Percentiles rank a stretch among this genome's conserved stretches.
Evolutionary conservation across 2,888 invertebrate genomes (phyloP).

Genomic region (Minunthozetes semirufus): DNA sequence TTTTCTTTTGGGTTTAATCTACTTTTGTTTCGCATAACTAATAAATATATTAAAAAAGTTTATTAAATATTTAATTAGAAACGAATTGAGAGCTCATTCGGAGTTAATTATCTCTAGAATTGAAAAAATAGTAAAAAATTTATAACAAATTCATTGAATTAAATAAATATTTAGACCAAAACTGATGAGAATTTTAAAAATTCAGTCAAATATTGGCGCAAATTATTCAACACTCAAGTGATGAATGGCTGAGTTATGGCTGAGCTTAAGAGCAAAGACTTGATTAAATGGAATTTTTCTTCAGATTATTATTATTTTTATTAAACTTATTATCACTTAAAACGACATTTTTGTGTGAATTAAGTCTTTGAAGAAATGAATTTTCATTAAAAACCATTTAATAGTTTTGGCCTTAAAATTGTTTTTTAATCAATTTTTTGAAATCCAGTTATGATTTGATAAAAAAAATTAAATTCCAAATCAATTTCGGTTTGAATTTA

Average conservation of each 20-base stretch:
- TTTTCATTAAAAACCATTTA: background rate
- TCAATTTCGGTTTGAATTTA: background rate
- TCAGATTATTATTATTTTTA: background rate
- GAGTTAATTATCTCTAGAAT: background rate
- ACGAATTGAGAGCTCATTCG: background rate
- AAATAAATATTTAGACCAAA: conserved; percentile 24
- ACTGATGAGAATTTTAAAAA: background rate
- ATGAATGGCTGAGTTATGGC: too few relatives aligned
- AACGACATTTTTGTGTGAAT: background rate
- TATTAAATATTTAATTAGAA: background rate
- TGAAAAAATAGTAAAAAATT: background rate
- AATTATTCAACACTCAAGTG: background rate
- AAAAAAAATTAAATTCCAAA: background rate
- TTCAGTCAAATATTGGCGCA: background rate
- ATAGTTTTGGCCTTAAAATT: conserved; percentile 12
- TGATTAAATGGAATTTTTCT: too few relatives aligned
- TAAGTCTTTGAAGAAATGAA: background rate
- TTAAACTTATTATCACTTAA: background rate
- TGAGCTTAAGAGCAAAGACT: too few relatives aligned
- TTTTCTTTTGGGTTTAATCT: background rate
- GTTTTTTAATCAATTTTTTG: background rate
- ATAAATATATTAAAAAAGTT: background rate
- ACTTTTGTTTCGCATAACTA: background rate
- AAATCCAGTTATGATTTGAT: background rate
- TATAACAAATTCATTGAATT: background rate